Evolutionary conservation across 2,113 vertebrate species (phyloP), one percentile per base, ranked within the genome.

Genomic region (Aspidoscelis tigris): DNA sequence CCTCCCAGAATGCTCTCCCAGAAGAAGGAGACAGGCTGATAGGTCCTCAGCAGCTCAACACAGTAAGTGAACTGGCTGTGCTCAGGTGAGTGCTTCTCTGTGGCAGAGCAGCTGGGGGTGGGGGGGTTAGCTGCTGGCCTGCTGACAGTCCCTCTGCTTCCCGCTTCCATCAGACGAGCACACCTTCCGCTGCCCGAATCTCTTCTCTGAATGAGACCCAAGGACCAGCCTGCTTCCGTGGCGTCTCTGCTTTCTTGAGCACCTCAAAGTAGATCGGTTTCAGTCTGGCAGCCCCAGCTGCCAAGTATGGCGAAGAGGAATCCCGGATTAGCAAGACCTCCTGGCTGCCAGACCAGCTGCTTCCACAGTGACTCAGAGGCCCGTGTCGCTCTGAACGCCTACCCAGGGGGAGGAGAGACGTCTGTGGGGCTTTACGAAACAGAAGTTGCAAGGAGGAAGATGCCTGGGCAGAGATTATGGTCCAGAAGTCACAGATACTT

Each of bases 261-360:
- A 82, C 73, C 78, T 76, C 66, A n/a, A 21, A 81, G 55, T 64
- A 61, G 76, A 50, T 0, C 2, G 53, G 82, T 76, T 65, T 86
- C 78, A 84, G 83, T 33, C 78, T 86, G 81, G 88, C 66, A 80
- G 47, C 20, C 70, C 68, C 73, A 44, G 43, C 70, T n/a, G 4
- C 66, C 3, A 3, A 58, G 16, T 20, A 18, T 21, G 21, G 53
- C 47, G 75, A n/a, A 8, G 55, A 55, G 6, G 0, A 44, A 11
- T 2, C 21, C 26, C 0, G 0, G 47, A 66, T 76, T 7, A 0
- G 73, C 50, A 78, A 70, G 0, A 0, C 0, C 8, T 66, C 3
- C 50, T 0, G 5, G 70, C 81, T 69, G 76, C 61, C 77, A 74
- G 68, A 0, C 0, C 0, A 0, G 0, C 3, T 3, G 64, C 44